Evolutionary conservation across 2,888 invertebrate species (phyloP).

Genomic region (Priocnemis perturbator): DNA sequence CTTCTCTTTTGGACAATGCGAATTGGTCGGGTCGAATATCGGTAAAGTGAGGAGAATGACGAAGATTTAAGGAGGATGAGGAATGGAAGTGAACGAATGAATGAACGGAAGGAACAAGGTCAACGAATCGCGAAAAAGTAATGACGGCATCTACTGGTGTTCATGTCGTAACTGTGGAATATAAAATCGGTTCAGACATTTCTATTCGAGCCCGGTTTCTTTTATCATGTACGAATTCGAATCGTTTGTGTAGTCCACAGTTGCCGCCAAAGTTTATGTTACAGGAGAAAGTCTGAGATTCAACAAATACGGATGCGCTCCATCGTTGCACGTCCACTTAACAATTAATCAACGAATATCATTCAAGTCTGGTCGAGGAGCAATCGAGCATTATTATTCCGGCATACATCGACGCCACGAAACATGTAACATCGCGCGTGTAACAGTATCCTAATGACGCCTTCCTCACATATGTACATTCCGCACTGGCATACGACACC

Average conservation of each 20-base stretch:
- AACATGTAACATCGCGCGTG: too few species aligned
- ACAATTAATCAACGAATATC: constrained; percentile 44
- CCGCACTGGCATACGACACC: too few species aligned
- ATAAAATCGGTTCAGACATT: too few species aligned
- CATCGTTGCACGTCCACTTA: constrained; percentile 40
- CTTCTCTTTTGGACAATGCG: constrained; percentile 8
- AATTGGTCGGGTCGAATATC: background rate
- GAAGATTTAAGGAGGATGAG: background rate
- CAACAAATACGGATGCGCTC: constrained; percentile 36
- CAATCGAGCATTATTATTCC: constrained; percentile 43
- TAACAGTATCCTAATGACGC: too few species aligned
- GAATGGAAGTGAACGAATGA: constrained; percentile 20
- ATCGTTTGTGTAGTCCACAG: too few species aligned
- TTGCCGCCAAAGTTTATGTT: too few species aligned
- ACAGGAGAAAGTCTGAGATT: constrained; percentile 34
- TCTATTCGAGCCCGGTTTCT: too few species aligned
- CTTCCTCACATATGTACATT: too few species aligned
- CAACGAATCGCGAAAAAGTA: too few species aligned
- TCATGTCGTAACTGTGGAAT: too few species aligned
- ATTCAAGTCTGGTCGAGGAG: constrained; percentile 37
- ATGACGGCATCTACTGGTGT: too few species aligned
- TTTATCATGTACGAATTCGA: too few species aligned
- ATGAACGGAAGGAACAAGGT: background rate
- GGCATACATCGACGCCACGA: constrained; percentile 28
- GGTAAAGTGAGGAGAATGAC: constrained; percentile 29